These are phyloP conservation scores for Anguilla pacifica DNA, from an alignment of 2,797 vertebrate species.

Conservation along the genomic window DNA sequence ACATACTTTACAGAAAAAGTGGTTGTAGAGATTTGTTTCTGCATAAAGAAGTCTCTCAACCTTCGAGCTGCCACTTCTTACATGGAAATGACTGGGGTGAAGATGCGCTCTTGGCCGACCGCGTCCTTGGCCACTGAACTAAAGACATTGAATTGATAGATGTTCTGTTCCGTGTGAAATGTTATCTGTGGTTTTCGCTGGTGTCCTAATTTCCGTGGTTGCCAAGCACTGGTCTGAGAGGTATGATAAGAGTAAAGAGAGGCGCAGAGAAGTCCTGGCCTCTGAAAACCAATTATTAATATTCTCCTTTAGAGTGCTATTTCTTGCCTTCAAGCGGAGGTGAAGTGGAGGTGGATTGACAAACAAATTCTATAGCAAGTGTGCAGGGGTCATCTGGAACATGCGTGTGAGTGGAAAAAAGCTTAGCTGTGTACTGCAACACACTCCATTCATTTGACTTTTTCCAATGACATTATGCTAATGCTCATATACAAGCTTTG, in stretches of 20 bases:
- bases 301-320: not conserved
- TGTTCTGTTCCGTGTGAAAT: not conserved
- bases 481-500: not conserved
- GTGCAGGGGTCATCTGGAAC: not conserved
- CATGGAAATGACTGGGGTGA: not conserved
- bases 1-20: not conserved
- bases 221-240: not conserved
- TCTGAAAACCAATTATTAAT: not conserved
- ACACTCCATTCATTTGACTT: not conserved
- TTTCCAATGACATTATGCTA: not conserved
- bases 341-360: not conserved
- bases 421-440: not conserved
- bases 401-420: not conserved
- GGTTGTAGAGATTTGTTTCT: not conserved
- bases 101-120: not conserved
- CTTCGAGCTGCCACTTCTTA: not conserved
- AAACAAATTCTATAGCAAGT: not conserved
- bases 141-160: not conserved
- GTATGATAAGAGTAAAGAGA: not conserved
- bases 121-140: not conserved
- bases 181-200: conserved; percentile 1
- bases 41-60: not conserved
- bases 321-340: not conserved
- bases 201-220: conserved; percentile 16
- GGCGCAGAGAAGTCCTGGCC: conserved; percentile 7